Evolutionary conservation across 1,140 invertebrate genomes (phyloP), one percentile per base, ranked within the genome.

Genomic region (Dinothrombium tinctorium): DNA sequence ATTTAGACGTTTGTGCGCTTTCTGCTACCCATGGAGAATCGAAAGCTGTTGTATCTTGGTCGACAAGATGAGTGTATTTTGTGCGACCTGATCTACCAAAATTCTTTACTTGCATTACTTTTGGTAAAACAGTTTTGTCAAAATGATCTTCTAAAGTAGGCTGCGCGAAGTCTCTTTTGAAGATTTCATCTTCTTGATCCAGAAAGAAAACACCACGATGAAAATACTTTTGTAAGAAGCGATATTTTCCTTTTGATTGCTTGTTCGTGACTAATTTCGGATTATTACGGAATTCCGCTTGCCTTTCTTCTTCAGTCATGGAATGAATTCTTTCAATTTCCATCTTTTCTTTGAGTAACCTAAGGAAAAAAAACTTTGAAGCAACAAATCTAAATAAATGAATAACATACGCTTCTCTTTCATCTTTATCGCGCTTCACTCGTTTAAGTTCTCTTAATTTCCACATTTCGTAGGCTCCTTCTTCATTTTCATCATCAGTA

Each of bases 21-120:
- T 95, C 87, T 3, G 74, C 72, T 43, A 78, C 75, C 92, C 92
- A 98, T 0, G 89, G 80, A 0, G 86, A 89, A 55, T 98, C 89
- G 56, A 95, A 92, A 49, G 83, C 75, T 0, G 94, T 98, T 0
- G 94, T 98, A 56, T 99, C 94, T 63, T 99, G 92, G 61, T 96
- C 90, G 0, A 98, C 87, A 51, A 99, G 66, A 64, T 99, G 94
- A 4, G 92, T 99, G 59, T 98, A 99, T 56, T 99, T 99, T 0
- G 94, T 96, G 38, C 92, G 69, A 17, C 90, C 90, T 44, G 90
- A 94, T 12, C 92, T 71, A 14, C 94, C 94, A 64, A 99, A 99
- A 63, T 99, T 98, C 61, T 98, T 98, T 1, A 98, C 92, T 68
- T 98, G 92, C 92, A 98, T 98, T 44, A 99, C 90, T 68, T 96